Conservation (phyloP, 2,113 vertebrate species). For the Neoarius graeffei region DNA sequence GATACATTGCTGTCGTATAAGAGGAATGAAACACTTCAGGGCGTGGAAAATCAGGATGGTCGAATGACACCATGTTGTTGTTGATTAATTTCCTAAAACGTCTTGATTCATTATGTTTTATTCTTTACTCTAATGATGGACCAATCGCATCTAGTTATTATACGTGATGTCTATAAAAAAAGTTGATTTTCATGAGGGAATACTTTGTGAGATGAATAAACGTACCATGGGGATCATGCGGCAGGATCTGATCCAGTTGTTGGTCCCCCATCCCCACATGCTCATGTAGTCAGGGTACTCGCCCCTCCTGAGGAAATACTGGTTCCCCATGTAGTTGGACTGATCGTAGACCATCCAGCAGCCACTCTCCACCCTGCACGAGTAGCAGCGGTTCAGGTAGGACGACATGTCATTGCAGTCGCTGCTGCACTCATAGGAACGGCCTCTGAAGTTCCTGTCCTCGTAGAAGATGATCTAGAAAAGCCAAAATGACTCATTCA, state of each 20-base stretch:
- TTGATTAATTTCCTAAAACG: background rate
- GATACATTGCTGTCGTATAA: background rate
- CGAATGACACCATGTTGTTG: background rate
- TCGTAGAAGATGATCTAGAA: constrained; percentile 70
- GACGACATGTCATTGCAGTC: constrained; percentile 61
- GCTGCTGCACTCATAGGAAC: constrained; percentile 68
- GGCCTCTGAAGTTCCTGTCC: constrained; percentile 69
- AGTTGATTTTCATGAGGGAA: background rate
- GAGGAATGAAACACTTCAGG: background rate
- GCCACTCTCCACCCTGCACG: constrained; percentile 49
- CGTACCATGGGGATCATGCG: constrained; percentile 23
- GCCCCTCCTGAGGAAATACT: constrained; percentile 52
- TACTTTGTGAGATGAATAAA: background rate
- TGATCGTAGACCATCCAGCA: constrained; percentile 57
- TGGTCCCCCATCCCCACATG: constrained; percentile 39
- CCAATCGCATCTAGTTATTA: background rate
- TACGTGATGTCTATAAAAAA: background rate
- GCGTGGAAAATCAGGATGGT: background rate
- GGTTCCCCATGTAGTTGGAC: constrained; percentile 45
- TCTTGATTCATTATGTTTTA: background rate
- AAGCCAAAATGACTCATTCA: background rate
- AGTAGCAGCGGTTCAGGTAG: constrained; percentile 58
- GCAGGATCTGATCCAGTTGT: constrained; percentile 34
- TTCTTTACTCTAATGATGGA: background rate
- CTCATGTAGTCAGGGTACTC: constrained; percentile 57